Base-by-base conservation (phyloP, 2,113 vertebrate species). In the Albula goreensis region DNA sequence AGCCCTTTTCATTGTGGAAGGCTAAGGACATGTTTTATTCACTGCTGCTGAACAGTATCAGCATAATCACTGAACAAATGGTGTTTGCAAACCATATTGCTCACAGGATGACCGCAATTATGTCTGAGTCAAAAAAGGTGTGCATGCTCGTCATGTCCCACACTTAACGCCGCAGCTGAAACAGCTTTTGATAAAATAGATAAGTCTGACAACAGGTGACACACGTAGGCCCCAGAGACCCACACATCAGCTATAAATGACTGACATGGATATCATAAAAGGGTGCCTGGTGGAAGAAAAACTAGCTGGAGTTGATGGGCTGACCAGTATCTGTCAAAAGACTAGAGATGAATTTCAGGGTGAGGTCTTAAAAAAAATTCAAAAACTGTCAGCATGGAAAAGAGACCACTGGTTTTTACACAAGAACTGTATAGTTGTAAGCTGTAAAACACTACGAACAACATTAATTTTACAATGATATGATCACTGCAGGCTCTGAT, bases 1-100 rank as follows among this genome's bases (percentile, higher is more conserved):
- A 87, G 86, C 70, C 81, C 77, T 82, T 51, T 41, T 50, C 78
- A 86, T 66, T 81, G 89, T 86, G 87, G 81, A 53, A 89, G 89
- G 82, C 87, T 87, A 85, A 12, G 15, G 50, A 48, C 10, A 19
- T 70, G 22, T 79, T 50, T 66, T 17, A 41, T 87, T 85, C 87
- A 89, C 78, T 85, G 88, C 88, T 84, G n/a, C 80, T 84, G 88
- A 25, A 22, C 31, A 25, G 60, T 66, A 9, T 19, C 77, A 83
- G 52, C 52, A 87, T 52, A 25, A 87, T 25, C 80, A 3, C 48
- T 11, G 10, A 63, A n/a, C 6, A 49, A 48, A 9, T 19, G 2
- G 50, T n/a, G 8, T 13, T 13, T 5, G 57, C 3, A 74, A 22
- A 9, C 6, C 25, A 22, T 11, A 22, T 10, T 0, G 10, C 70